Evolutionary conservation across 2,797 vertebrate genomes (phyloP).

Genomic region (Distichodus sexfasciatus): DNA sequence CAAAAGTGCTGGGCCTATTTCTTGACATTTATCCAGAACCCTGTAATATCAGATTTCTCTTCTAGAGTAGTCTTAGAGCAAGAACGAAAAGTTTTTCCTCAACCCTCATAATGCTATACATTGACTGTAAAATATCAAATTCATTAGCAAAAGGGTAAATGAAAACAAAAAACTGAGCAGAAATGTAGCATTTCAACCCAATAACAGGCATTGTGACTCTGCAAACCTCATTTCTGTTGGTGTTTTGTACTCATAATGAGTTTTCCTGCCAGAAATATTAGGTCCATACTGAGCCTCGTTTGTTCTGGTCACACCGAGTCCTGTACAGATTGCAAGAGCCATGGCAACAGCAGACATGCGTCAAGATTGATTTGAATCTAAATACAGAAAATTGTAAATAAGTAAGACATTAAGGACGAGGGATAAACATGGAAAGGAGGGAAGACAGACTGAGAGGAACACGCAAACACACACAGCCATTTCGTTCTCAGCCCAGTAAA

Average conservation of each 20-base stretch:
- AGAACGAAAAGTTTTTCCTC: too few relatives aligned
- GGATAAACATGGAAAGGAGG: slow-evolving; percentile 1
- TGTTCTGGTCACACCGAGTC: neutral
- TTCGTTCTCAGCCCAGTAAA: slow-evolving; percentile 9
- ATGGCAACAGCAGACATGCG: neutral
- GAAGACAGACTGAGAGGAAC: neutral
- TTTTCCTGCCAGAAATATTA: neutral
- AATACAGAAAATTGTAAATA: neutral
- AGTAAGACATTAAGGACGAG: neutral
- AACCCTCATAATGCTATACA: too few relatives aligned
- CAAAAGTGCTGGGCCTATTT: too few relatives aligned
- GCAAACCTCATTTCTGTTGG: too few relatives aligned
- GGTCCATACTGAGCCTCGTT: neutral
- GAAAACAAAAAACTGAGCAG: too few relatives aligned
- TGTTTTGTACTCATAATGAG: neutral
- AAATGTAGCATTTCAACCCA: too few relatives aligned
- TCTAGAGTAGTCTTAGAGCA: too few relatives aligned
- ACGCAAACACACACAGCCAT: neutral
- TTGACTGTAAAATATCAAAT: too few relatives aligned
- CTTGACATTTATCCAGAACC: too few relatives aligned
- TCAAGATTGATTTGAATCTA: neutral
- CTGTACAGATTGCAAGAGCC: neutral
- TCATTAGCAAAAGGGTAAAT: neutral
- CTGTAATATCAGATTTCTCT: too few relatives aligned
- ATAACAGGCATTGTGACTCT: too few relatives aligned